Percentiles rank a stretch among this genome's conserved stretches.
Conservation (phyloP, 2,888 invertebrate species). For the Physocephala rufipes region DNA sequence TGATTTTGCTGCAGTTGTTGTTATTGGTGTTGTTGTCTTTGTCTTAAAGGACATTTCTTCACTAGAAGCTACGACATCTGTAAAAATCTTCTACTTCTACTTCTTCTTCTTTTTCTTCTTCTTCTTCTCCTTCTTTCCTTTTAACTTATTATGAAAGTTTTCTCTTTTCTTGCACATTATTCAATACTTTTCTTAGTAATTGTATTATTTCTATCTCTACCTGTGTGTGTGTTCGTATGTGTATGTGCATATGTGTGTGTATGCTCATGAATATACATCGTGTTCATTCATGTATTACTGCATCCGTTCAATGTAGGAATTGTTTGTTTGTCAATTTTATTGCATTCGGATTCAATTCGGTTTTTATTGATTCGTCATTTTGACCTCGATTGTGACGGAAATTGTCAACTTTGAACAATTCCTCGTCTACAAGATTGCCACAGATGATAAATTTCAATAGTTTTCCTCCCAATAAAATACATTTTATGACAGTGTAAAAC, state of each 20-base stretch:
- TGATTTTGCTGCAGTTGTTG: background rate
- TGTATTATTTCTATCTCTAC: background rate
- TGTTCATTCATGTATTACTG: no score
- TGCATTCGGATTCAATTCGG: conserved; percentile 60
- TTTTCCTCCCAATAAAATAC: conserved; percentile 9
- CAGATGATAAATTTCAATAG: conserved; percentile 35
- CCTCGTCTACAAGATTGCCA: conserved; percentile 40
- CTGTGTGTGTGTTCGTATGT: background rate
- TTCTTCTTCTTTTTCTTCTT: no score
- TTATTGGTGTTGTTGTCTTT: background rate
- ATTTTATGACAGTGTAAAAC: background rate
- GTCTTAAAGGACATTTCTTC: background rate
- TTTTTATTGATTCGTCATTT: conserved; percentile 63
- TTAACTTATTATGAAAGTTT: background rate
- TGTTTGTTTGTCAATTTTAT: conserved; percentile 51
- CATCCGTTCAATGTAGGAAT: conserved; percentile 8
- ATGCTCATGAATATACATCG: background rate
- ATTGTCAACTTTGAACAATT: conserved; percentile 63
- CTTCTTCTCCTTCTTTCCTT: no score
- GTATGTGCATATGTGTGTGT: background rate
- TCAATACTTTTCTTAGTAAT: background rate
- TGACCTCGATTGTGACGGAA: conserved; percentile 59
- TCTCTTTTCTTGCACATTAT: background rate
- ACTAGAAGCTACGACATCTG: no score
- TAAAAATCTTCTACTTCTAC: no score